Conservation (phyloP, 2,797 vertebrate species). For the Notamacropus eugenii region DNA sequence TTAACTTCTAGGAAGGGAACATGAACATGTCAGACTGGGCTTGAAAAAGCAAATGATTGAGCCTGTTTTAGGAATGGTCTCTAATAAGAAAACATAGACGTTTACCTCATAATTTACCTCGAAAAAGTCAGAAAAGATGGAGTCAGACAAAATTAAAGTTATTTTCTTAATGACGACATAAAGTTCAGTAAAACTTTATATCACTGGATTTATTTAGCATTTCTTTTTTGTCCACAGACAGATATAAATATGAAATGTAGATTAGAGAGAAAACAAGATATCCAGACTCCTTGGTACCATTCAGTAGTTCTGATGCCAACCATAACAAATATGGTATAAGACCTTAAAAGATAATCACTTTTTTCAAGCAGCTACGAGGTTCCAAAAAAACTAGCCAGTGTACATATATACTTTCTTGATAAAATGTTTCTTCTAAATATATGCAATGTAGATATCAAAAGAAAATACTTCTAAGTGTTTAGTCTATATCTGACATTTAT, state of each 20-base stretch:
- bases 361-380: constrained; percentile 57
- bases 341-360: constrained; percentile 44
- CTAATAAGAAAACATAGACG: neutral
- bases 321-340: constrained; percentile 74
- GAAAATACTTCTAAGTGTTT: neutral
- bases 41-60: neutral
- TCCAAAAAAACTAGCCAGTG: constrained; percentile 10
- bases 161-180: neutral
- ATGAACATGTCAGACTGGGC: neutral
- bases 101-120: constrained; percentile 15
- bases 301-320: constrained; percentile 72
- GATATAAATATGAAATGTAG: constrained; percentile 73
- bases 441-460: constrained; percentile 6
- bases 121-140: constrained; percentile 6
- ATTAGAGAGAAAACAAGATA: constrained; percentile 68
- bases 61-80: neutral
- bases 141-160: neutral
- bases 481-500: constrained; percentile 9
- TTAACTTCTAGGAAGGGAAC: neutral
- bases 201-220: neutral
- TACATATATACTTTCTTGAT: constrained; percentile 53
- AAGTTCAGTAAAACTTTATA: neutral
- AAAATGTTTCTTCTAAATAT: constrained; percentile 52
- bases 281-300: constrained; percentile 76
- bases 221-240: neutral